Conservation (phyloP, 1,140 invertebrate species). For the Gerris buenoi region DNA sequence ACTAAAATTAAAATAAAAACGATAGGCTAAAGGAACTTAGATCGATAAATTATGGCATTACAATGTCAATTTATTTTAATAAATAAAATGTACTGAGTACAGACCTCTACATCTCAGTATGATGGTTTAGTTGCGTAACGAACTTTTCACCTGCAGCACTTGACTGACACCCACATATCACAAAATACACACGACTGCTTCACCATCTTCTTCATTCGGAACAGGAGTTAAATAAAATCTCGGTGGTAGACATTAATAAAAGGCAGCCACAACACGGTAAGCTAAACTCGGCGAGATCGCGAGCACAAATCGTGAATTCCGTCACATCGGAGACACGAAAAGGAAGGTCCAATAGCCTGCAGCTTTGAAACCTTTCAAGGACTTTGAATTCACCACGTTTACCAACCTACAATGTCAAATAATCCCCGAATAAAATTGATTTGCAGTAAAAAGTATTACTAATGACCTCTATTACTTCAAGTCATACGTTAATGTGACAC, state of each 20-base stretch:
- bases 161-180: slow-evolving; percentile 3
- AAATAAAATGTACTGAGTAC: neutral
- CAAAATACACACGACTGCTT: neutral
- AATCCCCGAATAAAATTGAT: too few relatives aligned
- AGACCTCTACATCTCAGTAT: neutral
- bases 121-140: neutral
- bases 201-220: neutral
- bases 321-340: neutral
- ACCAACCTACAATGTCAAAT: too few relatives aligned
- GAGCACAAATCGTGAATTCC: too few relatives aligned
- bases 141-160: slow-evolving; percentile 3
- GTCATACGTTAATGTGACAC: too few relatives aligned
- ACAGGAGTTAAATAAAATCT: neutral
- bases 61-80: neutral
- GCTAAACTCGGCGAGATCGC: neutral
- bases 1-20: neutral
- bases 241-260: neutral
- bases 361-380: neutral
- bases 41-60: slow-evolving; percentile 1
- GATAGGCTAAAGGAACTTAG: neutral
- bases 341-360: neutral
- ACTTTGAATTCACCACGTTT: neutral
- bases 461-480: too few relatives aligned
- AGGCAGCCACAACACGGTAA: neutral
- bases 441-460: too few relatives aligned